A percentile compares a stretch with the other conserved stretches of the same genome.
Conservation (phyloP, 64 coral and sea anemone genomes). For the Porites lutea region DNA sequence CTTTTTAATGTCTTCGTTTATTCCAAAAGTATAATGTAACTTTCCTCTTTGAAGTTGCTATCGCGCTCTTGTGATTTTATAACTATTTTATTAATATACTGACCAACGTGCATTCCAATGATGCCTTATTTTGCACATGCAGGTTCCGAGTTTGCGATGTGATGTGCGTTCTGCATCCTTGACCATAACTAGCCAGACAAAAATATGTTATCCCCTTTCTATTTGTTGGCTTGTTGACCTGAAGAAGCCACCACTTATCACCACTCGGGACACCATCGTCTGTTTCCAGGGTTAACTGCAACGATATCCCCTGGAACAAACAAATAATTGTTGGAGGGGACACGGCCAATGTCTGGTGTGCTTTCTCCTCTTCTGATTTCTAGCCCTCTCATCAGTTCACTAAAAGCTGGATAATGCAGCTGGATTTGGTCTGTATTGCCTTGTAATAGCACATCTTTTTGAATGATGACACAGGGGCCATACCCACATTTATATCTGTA, state of each 20-base stretch:
- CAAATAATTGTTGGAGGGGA: constrained; percentile 31
- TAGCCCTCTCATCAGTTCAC: constrained; percentile 55
- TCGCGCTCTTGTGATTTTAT: no score
- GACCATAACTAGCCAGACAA: no score
- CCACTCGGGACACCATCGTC: constrained; percentile 70
- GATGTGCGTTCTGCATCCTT: no score
- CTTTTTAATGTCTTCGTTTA: no score
- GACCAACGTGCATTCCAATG: no score
- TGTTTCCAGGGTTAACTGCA: constrained; percentile 73
- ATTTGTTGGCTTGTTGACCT: constrained; percentile 53
- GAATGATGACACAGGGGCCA: constrained; percentile 65
- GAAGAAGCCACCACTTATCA: constrained; percentile 78
- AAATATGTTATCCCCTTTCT: no score
- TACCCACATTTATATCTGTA: constrained; percentile 82
- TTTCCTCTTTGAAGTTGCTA: no score
- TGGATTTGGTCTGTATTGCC: not conserved
- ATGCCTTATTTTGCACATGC: no score
- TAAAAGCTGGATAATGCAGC: constrained; percentile 56
- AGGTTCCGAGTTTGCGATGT: no score
- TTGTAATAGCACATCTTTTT: constrained; percentile 68
- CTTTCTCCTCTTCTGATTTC: constrained; percentile 51
- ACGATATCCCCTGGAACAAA: constrained; percentile 83
- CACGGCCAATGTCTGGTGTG: constrained; percentile 6
- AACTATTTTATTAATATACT: no score
- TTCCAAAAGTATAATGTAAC: no score